Base-by-base conservation (phyloP, 1,140 invertebrate genomes). In the Polypedilum pembai region DNA sequence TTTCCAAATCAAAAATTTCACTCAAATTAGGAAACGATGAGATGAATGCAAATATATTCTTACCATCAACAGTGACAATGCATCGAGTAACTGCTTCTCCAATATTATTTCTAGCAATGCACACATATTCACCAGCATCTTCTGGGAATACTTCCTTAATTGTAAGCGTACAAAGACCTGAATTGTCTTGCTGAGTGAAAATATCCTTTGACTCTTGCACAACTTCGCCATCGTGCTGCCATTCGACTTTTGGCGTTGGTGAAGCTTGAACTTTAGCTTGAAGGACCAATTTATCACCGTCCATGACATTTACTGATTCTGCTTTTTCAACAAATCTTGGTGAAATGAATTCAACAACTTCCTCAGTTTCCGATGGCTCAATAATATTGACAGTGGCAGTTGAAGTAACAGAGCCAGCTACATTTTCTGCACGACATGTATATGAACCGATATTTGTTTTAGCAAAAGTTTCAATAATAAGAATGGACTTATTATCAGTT, bases 131-230 rank as follows among this genome's bases (percentile, higher is more conserved):
- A 20, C 95, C 95, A 77, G 90, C 88, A 87, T 97, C 94, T 87
- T 97, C 95, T 4, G 94, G 94, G 82, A 96, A 97, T 33, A 95
- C 94, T 88, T 98, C 94, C 72, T 88, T 88, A 78, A 98, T 95
- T 76, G 90, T 88, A 75, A 98, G 84, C 81, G 89, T 90, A 80
- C 94, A 95, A 74, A 89, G 84, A 75, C 93, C 93, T 79, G 93
- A 89, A 76, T 86, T 85, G 79, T 91, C 88, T 82, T 93, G 91
- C 10, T 86, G 84, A 69, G 94, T 88, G 8, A 86, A 86, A 41
- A 93, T 88, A 80, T 94, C 93, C 82, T 92, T 91, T 65, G 90
- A 91, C 82, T 92, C 90, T 77, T 88, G 83, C 73, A 95, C 86
- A 73, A 86, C 86, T 78, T 88, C 84, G 17, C 87, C 85, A 78